Base-by-base conservation (phyloP, 2,797 vertebrate species). In the Pseudochaenichthys georgianus region DNA sequence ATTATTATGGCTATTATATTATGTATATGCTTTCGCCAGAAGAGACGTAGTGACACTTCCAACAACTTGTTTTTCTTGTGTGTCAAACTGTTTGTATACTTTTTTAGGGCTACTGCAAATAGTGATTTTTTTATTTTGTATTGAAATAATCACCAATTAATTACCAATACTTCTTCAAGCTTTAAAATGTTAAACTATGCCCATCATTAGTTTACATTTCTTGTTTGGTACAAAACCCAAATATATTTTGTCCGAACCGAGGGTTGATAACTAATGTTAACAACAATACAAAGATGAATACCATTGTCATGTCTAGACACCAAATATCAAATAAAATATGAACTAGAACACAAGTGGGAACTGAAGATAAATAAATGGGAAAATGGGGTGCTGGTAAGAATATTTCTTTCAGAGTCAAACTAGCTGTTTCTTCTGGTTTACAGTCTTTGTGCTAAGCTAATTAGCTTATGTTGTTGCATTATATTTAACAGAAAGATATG, bases 21-120 rank as follows among this genome's bases (percentile, higher is more conserved):
- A n/a, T n/a, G 85, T 77, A 80, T 90, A 86, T 46, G 64, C 54
- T 64, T 69, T 78, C 80, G 77, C 53, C 61, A 81, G 57, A 76
- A 46, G 57, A 84, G 62, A 87, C 2, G 43, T 55, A 70, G 46
- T 81, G 77, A 83, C 68, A 79, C 54, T 69, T 80, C 5, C 62
- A 85, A 71, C 15, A 46, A 59, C 34, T 73, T 54, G 15, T 28
- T 28, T 28, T 63, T 75, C 46, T 54, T 38, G 43, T 65, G 28
- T 5, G 28, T 28, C 28, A 84, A 80, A 28, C 28, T 5, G 5
- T 45, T 46, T 45, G 21, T 41, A 23, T 47, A 42, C 10, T 53
- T 64, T 73, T 45, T 38, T 28, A 34, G 0, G 11, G 47, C 11
- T 28, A 19, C 9, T 23, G 9, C 15, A 5, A 43, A 31, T 28